Base-by-base conservation (phyloP, 1,140 invertebrate genomes). In the Drosophila virilis region DNA sequence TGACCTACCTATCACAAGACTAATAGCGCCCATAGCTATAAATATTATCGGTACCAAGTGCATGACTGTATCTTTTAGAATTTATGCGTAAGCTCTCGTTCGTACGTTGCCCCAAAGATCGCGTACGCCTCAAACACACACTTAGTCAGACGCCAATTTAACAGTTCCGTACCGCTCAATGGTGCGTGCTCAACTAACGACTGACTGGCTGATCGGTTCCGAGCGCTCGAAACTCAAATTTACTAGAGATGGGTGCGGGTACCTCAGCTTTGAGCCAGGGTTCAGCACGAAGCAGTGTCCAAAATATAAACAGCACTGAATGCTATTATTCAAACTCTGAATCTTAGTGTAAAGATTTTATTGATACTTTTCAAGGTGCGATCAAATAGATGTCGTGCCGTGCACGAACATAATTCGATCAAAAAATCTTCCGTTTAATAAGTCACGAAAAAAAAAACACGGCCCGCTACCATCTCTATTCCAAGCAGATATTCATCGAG, bases 91-190 rank as follows among this genome's bases (percentile, higher is more conserved):
- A 52, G 33, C 32, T 77, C 57, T 42, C 54, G 48, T 67, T 48
- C 74, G 83, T 82, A n/a, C 83, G 67, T 69, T 82, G 79, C 58
- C 10, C 73, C 45, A 76, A 32, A 37, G 52, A 74, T 68, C 61
- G 6, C 10, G 22, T 22, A 3, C 22, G 22, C 22, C 22, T 22
- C 22, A 58, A 9, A 37, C 37, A 37, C n/a, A 57, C 22, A 45
- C 37, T 15, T 13, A 9, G 4, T 9, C 33, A 22, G 8, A 40
- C 22, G 28, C 48, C 51, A 62, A 61, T 82, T 68, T 65, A 28
- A 17, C 54, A 62, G 64, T 57, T 72, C 84, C 70, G 74, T 52
- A 12, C 67, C 50, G 80, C 54, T 73, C 74, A 72, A 73, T 80
- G 77, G 74, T 78, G 51, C 64, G 50, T 69, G 45, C 58, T 48